Conservation (phyloP, 2,888 invertebrate genomes). For the Ecliptopera silaceata region DNA sequence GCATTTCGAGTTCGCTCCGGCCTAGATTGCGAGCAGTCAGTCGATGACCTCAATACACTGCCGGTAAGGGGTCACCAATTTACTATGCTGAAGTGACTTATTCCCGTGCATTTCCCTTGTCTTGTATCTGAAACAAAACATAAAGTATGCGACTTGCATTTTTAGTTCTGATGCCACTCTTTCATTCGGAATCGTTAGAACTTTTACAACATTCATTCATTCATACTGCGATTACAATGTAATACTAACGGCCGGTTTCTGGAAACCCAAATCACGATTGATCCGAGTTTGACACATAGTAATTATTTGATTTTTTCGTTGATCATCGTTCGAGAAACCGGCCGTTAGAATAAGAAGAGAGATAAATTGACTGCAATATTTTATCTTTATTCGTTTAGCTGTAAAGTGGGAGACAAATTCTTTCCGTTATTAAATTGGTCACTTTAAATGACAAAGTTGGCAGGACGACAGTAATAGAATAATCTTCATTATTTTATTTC, state of each 20-base stretch:
- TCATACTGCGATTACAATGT: too few relatives aligned
- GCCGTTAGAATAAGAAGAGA: background rate
- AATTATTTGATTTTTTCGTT: too few relatives aligned
- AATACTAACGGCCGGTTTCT: too few relatives aligned
- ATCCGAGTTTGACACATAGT: too few relatives aligned
- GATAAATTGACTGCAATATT: conserved; percentile 1
- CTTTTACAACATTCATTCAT: too few relatives aligned
- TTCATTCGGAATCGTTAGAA: too few relatives aligned
- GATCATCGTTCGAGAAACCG: too few relatives aligned
- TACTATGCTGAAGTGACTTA: background rate
- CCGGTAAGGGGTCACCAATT: conserved; percentile 11
- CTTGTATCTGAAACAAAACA: background rate
- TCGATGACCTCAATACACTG: conserved; percentile 15
- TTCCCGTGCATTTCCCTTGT: background rate
- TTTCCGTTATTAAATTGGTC: conserved; percentile 24
- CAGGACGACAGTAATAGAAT: conserved; percentile 30
- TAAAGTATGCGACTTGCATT: too few relatives aligned
- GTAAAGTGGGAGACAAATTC: conserved; percentile 23
- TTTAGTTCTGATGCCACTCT: too few relatives aligned
- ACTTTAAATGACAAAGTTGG: conserved; percentile 27
- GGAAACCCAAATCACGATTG: too few relatives aligned
- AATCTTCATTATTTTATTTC: conserved; percentile 34
- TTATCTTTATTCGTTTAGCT: conserved; percentile 16
- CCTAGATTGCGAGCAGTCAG: conserved; percentile 6
- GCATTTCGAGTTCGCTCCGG: conserved; percentile 10